Conservation (phyloP, 1,140 invertebrate genomes). For the Pinna nobilis region DNA sequence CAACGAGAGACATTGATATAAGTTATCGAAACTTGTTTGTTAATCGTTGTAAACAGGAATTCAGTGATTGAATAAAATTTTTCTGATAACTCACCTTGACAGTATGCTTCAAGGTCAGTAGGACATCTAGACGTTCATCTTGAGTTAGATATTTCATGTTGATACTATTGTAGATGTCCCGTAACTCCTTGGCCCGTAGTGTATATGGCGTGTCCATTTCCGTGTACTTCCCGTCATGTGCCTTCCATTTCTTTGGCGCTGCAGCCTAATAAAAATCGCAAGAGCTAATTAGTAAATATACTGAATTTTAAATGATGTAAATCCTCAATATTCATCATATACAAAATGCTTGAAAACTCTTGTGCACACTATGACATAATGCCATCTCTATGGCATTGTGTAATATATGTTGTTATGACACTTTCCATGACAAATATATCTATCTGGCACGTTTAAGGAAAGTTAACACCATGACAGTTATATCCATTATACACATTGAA, state of each 20-base stretch:
- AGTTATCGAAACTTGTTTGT: too few species aligned
- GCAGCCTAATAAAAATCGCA: constrained; percentile 58
- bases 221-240: constrained; percentile 69
- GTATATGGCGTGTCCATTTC: constrained; percentile 75
- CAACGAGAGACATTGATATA: too few species aligned
- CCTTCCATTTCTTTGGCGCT: constrained; percentile 73
- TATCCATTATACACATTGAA: too few species aligned
- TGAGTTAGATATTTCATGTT: constrained; percentile 75
- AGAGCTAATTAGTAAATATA: not conserved
- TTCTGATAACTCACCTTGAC: constrained; percentile 65
- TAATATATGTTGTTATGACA: too few species aligned
- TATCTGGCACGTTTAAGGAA: too few species aligned
- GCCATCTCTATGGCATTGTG: too few species aligned
- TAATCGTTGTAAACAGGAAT: too few species aligned
- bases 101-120: constrained; percentile 75
- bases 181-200: constrained; percentile 72
- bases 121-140: constrained; percentile 74
- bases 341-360: too few species aligned
- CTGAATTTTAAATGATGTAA: not conserved
- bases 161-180: constrained; percentile 74
- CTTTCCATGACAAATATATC: too few species aligned
- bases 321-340: too few species aligned
- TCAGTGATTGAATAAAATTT: not conserved
- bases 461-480: too few species aligned
- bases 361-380: too few species aligned